Evolutionary conservation across 23 tunicate genomes (phyloP), one percentile per base, ranked within the genome.

Genomic region (Trididemnum clinides): DNA sequence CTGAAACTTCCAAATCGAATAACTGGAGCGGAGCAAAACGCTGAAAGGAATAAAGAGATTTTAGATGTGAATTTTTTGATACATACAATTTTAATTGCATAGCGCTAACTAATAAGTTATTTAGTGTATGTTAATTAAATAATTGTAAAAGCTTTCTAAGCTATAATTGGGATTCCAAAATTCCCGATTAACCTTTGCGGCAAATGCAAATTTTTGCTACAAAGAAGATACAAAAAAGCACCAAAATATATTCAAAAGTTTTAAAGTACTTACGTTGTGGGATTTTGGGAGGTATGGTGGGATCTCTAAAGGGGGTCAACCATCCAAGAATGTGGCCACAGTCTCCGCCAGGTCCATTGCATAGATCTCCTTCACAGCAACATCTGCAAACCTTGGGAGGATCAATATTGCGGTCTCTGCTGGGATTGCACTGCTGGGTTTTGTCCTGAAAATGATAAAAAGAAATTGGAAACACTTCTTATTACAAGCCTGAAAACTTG

Each of bases 341-440:
- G 1, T 37, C 34, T 18, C 82, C 77, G 10, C 93, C 93, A 3
- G 93, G 88, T 44, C 93, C 93, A 69, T 89, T 84, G 70, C 93
- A 89, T 1, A 89, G 50, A 65, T 89, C 93, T 18, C 93, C 93
- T 37, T 89, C 93, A 50, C 93, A 89, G 64, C 93, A 89, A 30
- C 93, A 89, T 65, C 93, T 86, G 88, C 93, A 89, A 19, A 89
- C 93, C 31, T 89, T 84, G 0, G 93, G 93, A 29, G 93, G 93
- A 74, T 84, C 79, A 18, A 73, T 74, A 31, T 83, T 89, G 0
- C 80, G 74, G 29, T 66, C 28, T 19, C 84, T 64, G 32, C 33
- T 71, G 0, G 93, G 93, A 38, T 83, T 84, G 84, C 93, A 89
- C 54, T 89, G 93, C 0, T 19, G 12, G 3, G 93, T 65, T 1